A percentile compares a stretch with the other conserved stretches of the same genome.
These are phyloP conservation scores for Limnephilus auricula DNA, from an alignment of 2,888 invertebrate genomes.

Conservation along the genomic window DNA sequence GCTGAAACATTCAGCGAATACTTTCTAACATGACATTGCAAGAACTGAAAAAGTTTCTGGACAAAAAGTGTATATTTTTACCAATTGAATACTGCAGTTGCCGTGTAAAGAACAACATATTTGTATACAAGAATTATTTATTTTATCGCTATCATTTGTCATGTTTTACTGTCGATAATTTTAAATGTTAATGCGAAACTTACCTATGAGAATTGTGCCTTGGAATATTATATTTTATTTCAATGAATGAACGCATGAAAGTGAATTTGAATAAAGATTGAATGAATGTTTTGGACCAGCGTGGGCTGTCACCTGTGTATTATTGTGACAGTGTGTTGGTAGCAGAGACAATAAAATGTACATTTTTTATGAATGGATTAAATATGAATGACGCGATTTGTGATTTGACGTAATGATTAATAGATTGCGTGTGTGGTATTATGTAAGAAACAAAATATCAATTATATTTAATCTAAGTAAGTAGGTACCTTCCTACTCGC, in stretches of 20 bases:
- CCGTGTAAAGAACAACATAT: slow-evolving; percentile 50
- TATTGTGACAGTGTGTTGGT: slow-evolving; percentile 2
- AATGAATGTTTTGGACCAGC: not conserved
- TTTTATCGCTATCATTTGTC: slow-evolving; percentile 4
- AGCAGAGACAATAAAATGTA: not conserved
- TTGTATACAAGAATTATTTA: slow-evolving; percentile 23
- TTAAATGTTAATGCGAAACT: not conserved
- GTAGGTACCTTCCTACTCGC: not conserved
- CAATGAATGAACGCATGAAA: not conserved
- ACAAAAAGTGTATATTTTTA: slow-evolving; percentile 61
- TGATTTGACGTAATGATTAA: not conserved
- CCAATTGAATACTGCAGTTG: slow-evolving; percentile 63
- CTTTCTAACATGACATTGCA: slow-evolving; percentile 62
- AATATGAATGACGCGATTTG: not conserved
- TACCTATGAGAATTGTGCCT: not conserved
- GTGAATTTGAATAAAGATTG: not conserved
- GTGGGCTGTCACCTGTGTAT: not conserved
- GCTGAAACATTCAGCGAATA: slow-evolving; percentile 64
- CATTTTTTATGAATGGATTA: slow-evolving; percentile 2
- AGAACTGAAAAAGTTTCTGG: slow-evolving; percentile 19
- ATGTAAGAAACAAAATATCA: not conserved
- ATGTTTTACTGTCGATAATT: slow-evolving; percentile 2
- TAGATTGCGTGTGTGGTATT: not conserved
- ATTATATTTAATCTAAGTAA: not conserved
- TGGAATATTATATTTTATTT: not conserved